Conservation (phyloP, 2,888 invertebrate genomes). For the Ophion costatus region DNA sequence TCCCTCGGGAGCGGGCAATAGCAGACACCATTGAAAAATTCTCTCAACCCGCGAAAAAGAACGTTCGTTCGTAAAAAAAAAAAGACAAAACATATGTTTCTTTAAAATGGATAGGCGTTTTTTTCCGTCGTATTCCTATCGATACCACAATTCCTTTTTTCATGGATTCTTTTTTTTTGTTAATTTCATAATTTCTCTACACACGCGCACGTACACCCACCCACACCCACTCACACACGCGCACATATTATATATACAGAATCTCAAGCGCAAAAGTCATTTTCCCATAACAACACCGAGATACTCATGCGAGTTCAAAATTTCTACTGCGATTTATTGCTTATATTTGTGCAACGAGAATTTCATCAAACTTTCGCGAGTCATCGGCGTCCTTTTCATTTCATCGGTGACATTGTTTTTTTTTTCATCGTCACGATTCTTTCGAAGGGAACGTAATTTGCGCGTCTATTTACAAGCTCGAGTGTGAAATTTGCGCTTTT, state of each 20-base stretch:
- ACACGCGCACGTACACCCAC: constrained; percentile 39
- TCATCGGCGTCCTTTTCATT: constrained; percentile 8
- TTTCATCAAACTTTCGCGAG: constrained; percentile 23
- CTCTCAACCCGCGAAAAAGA: constrained; percentile 12
- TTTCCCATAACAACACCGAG: constrained; percentile 6
- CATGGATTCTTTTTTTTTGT: background rate
- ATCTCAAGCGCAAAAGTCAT: constrained; percentile 42
- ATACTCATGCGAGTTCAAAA: constrained; percentile 42
- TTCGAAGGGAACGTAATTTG: constrained; percentile 31
- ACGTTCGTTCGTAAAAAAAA: constrained; percentile 34
- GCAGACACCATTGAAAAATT: constrained; percentile 44
- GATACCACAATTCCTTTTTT: constrained; percentile 50
- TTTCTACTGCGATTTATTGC: constrained; percentile 36
- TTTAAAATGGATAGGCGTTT: constrained; percentile 17
- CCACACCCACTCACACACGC: constrained; percentile 13
- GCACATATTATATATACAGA: constrained; percentile 38
- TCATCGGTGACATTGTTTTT: constrained; percentile 8
- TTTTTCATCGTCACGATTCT: constrained; percentile 7
- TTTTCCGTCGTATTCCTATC: constrained; percentile 20
- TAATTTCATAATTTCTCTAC: constrained; percentile 48
- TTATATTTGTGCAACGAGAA: constrained; percentile 30
- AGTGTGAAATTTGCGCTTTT: constrained; percentile 42
- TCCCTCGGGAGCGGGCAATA: constrained; percentile 20
- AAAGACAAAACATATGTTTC: constrained; percentile 28
- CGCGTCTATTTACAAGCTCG: constrained; percentile 59